Evolutionary conservation across 1,140 invertebrate species (phyloP), one percentile per base, ranked within the genome.

Genomic region (Drosophila athabasca): DNA sequence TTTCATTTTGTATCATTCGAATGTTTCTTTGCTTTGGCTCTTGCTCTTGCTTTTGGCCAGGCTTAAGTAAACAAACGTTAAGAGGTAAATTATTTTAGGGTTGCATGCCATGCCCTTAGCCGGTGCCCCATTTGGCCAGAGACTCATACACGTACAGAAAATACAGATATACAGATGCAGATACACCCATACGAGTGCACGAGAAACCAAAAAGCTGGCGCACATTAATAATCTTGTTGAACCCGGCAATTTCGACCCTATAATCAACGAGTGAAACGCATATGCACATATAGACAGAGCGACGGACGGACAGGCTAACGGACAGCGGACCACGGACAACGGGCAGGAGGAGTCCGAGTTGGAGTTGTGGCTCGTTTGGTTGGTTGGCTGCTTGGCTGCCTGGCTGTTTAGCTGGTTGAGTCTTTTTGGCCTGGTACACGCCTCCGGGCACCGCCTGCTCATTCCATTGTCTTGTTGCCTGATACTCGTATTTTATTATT

Each of bases 201-300:
- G 54, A 50, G 66, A 68, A 69, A 76, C 35, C 11, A 71, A 62
- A 70, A 82, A 88, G 46, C 67, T 82, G 82, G 82, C 82, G 75
- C 82, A 82, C 82, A 87, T 87, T 87, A 87, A 87, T 87, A 87
- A 87, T 87, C 82, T 87, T 87, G 82, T 87, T 87, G 82, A 87
- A 87, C 82, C 82, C 82, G 66, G 83, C 82, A 87, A 87, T 87
- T 87, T 87, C 78, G 82, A 87, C 78, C 82, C 82, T 88, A 87
- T 82, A 87, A 87, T 87, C 83, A 87, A 76, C 75, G 78, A 87
- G 81, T 87, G 81, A 85, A 85, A 85, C 81, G 81, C 81, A 85
- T 85, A 87, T 85, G 81, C 82, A 85, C 81, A 85, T 85, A 84
- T 81, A 84, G 74, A 49, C 49, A 66, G 81, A 58, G 68, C 57